phyloP scores from a whole-genome alignment of 2,888 invertebrate genomes.

The Thumatha senex region DNA sequence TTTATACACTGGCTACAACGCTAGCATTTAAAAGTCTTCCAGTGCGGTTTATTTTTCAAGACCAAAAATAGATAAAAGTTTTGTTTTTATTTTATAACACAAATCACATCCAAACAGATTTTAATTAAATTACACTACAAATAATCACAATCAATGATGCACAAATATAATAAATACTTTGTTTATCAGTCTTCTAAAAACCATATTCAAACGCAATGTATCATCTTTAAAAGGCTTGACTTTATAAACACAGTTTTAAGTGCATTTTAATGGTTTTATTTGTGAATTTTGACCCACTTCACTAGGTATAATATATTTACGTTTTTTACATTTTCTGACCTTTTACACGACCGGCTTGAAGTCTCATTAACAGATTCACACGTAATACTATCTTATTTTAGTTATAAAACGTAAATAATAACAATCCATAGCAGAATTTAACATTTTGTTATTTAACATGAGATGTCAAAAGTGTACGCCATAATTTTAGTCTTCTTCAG shows the following conservation, averaged over 20 bases:
- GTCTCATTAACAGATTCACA: slow-evolving; percentile 17
- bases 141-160: slow-evolving; percentile 5
- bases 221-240: slow-evolving; percentile 5
- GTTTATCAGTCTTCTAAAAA: too few species aligned
- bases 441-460: slow-evolving; percentile 54
- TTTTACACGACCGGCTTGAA: slow-evolving; percentile 19
- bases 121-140: slow-evolving; percentile 9
- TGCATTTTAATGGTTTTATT: slow-evolving; percentile 26
- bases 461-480: slow-evolving; percentile 74
- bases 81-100: slow-evolving; percentile 27
- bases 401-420: slow-evolving; percentile 53
- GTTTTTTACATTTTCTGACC: slow-evolving; percentile 31
- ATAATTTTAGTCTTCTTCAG: slow-evolving; percentile 55
- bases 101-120: slow-evolving; percentile 12
- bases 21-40: slow-evolving; percentile 14
- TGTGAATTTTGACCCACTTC: slow-evolving; percentile 31
- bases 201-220: slow-evolving; percentile 4
- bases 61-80: slow-evolving; percentile 36
- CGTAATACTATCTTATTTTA: slow-evolving; percentile 52
- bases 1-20: slow-evolving; percentile 19
- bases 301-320: slow-evolving; percentile 28
- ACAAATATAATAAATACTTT: too few species aligned
- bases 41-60: slow-evolving; percentile 26
- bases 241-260: slow-evolving; percentile 14
- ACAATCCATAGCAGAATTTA: slow-evolving; percentile 46